A percentile compares a stretch with the other conserved stretches of the same genome.
These are phyloP conservation scores for Picus viridis DNA, from an alignment of 2,797 vertebrate genomes.

Conservation along the genomic window DNA sequence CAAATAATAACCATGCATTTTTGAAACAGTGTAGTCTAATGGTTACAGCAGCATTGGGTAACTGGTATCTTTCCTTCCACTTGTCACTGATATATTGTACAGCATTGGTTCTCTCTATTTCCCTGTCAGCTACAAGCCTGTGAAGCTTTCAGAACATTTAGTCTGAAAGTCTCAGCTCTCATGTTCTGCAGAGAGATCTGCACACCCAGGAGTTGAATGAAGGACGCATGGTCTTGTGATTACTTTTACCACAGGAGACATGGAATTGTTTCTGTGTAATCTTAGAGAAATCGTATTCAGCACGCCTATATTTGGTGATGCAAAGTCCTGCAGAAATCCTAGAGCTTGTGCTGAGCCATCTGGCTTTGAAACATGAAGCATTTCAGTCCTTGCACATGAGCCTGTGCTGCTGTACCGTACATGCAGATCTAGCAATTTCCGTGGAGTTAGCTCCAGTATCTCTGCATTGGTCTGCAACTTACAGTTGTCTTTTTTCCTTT, in stretches of 20 bases:
- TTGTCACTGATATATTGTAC: background rate
- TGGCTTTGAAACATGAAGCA: rapidly evolving
- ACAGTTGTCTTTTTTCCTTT: background rate
- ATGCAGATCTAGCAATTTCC: background rate
- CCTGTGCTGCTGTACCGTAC: background rate
- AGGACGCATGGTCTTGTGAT: background rate
- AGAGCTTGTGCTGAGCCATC: background rate
- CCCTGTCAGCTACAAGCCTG: background rate
- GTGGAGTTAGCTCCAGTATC: background rate
- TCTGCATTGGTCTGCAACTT: background rate
- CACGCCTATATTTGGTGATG: background rate
- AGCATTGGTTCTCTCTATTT: background rate
- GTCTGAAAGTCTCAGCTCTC: background rate
- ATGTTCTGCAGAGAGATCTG: background rate
- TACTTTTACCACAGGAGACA: background rate
- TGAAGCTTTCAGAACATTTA: background rate
- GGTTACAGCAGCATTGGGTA: background rate
- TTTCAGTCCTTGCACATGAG: background rate
- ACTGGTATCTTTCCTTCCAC: background rate
- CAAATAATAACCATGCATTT: constrained; percentile 8
- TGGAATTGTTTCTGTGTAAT: background rate
- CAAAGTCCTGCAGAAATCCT: background rate
- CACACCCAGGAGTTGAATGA: background rate
- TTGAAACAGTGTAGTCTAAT: background rate
- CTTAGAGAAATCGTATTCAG: background rate